Conservation (phyloP, 2,113 vertebrate species). For the Eptesicus fuscus region DNA sequence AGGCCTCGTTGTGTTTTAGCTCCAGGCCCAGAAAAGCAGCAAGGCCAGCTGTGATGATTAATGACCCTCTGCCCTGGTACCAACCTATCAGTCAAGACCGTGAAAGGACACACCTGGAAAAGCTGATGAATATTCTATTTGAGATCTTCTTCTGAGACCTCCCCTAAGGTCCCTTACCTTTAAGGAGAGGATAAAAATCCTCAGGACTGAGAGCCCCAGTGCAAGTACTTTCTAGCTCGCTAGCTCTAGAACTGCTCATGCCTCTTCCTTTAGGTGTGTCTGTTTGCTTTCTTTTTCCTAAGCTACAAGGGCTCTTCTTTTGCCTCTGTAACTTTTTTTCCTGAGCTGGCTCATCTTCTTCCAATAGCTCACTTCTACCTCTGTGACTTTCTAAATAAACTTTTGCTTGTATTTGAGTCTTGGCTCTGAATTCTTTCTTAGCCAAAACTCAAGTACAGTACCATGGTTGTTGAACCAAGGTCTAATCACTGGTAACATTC, state of each 20-base stretch:
- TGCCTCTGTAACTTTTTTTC: neutral
- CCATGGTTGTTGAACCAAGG: neutral
- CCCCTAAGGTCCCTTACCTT: neutral
- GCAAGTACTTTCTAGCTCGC: neutral
- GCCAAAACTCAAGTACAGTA: neutral
- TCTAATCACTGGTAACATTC: neutral
- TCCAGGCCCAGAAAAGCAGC: neutral
- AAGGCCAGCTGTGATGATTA: neutral
- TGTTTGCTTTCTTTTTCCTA: neutral
- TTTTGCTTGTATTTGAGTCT: neutral
- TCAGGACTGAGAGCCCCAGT: neutral
- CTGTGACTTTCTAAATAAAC: neutral
- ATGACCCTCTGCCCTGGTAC: neutral
- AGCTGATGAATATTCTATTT: neutral
- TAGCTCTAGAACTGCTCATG: neutral
- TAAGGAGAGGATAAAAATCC: neutral
- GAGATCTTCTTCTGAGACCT: too few species aligned
- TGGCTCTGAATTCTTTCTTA: neutral
- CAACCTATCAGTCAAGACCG: neutral
- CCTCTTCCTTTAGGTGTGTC: neutral
- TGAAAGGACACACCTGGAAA: neutral
- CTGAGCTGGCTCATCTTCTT: neutral
- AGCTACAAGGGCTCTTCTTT: neutral
- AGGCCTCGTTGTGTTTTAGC: neutral
- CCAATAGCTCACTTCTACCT: neutral